Percentiles rank a stretch among this genome's conserved stretches.
These are phyloP conservation scores for Pica pica DNA, from an alignment of 2,113 vertebrate genomes.

Conservation along the genomic window DNA sequence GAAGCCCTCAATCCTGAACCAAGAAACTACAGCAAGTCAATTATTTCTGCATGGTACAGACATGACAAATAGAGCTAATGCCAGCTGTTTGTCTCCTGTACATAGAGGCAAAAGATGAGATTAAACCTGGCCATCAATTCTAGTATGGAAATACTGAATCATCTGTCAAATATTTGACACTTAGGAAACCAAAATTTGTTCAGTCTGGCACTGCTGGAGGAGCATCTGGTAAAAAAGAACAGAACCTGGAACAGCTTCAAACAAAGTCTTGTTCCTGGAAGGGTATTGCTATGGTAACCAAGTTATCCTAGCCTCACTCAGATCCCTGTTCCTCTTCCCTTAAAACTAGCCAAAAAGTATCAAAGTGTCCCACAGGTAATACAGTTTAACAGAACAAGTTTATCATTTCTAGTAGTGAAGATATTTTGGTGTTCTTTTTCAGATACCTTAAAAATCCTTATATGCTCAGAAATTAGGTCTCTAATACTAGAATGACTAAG, in stretches of 20 bases:
- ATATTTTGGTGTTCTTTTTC: not conserved
- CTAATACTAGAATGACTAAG: not conserved
- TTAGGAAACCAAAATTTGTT: not conserved
- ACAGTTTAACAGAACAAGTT: not conserved
- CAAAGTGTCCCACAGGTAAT: not conserved
- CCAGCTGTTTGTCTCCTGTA: not conserved
- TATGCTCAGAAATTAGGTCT: not conserved
- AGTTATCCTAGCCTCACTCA: not conserved
- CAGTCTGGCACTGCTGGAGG: slow-evolving; percentile 3
- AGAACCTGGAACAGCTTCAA: slow-evolving; percentile 31
- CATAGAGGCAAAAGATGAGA: not conserved
- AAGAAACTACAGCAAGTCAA: not conserved
- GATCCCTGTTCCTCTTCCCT: not conserved
- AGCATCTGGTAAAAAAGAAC: slow-evolving; percentile 40
- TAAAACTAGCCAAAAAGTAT: not conserved
- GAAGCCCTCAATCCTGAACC: not conserved
- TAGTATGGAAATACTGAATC: not conserved
- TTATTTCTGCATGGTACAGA: not conserved
- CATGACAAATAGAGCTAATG: not conserved
- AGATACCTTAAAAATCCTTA: not conserved
- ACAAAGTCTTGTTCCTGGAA: not conserved
- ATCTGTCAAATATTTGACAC: slow-evolving; percentile 22
- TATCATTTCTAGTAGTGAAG: not conserved
- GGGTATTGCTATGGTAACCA: slow-evolving; percentile 23
- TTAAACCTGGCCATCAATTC: not conserved